phyloP scores from a whole-genome alignment of 2,888 invertebrate genomes.

The Caenorhabditis sp. region DNA sequence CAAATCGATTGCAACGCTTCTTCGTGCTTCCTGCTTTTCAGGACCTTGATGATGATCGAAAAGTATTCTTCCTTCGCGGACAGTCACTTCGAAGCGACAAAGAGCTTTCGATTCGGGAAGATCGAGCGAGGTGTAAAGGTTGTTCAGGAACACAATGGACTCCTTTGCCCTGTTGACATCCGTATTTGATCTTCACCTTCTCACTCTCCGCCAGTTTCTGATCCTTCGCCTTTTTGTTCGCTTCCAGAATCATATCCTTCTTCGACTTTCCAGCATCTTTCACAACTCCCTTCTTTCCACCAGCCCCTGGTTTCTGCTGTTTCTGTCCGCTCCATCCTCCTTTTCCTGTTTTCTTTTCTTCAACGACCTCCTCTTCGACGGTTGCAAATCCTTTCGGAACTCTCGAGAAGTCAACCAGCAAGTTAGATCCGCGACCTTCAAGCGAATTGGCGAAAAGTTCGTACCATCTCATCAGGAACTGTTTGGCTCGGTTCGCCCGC shows the following conservation, averaged over 20 bases:
- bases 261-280: conserved; percentile 69
- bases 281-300: conserved; percentile 62
- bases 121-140: conserved; percentile 70
- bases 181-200: conserved; percentile 73
- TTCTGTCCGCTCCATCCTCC: conserved; percentile 66
- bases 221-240: conserved; percentile 69
- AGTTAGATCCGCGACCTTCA: conserved; percentile 74
- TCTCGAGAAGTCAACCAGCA: conserved; percentile 77
- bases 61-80: conserved; percentile 62
- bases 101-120: conserved; percentile 75
- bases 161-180: conserved; percentile 72
- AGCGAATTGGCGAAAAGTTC: conserved; percentile 77
- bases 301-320: conserved; percentile 56
- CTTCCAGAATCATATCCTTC: conserved; percentile 75
- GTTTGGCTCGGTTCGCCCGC: conserved; percentile 64
- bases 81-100: conserved; percentile 71
- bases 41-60: conserved; percentile 52
- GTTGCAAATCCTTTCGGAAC: conserved; percentile 69
- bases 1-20: conserved; percentile 68
- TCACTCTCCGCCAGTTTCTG: conserved; percentile 73
- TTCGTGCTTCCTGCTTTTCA: conserved; percentile 57
- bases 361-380: conserved; percentile 60
- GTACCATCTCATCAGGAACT: conserved; percentile 74
- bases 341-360: conserved; percentile 61
- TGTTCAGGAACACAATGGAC: conserved; percentile 68